Conservation (phyloP, 2,113 vertebrate species). For the Aramus guarauna region DNA sequence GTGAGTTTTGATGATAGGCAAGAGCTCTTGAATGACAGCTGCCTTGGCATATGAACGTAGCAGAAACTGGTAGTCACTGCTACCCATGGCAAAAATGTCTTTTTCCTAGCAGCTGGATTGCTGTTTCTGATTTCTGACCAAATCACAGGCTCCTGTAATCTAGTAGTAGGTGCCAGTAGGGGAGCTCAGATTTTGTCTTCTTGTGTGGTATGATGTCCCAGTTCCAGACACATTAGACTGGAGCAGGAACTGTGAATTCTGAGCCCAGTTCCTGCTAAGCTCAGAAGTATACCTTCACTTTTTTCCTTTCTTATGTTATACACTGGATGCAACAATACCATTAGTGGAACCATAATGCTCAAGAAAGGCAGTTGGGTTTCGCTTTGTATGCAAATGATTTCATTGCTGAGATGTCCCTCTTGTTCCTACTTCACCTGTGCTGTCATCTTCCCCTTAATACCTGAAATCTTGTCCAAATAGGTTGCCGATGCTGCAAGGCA, state of each 20-base stretch:
- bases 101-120: neutral
- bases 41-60: neutral
- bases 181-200: neutral
- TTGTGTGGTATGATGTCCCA: neutral
- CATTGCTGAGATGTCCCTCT: neutral
- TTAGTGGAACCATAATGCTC: neutral
- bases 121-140: neutral
- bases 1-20: neutral
- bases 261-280: neutral
- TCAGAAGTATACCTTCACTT: neutral
- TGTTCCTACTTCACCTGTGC: neutral
- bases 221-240: neutral
- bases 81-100: neutral
- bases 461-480: neutral
- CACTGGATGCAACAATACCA: neutral
- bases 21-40: neutral
- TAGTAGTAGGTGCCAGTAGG: neutral
- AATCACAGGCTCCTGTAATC: neutral
- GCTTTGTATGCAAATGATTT: neutral
- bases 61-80: neutral
- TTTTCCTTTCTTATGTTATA: neutral
- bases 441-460: neutral
- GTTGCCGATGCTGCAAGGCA: accelerated
- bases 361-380: neutral
- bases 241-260: neutral